phyloP scores from a whole-genome alignment of 2,888 invertebrate genomes.

The Nycteola revayana region DNA sequence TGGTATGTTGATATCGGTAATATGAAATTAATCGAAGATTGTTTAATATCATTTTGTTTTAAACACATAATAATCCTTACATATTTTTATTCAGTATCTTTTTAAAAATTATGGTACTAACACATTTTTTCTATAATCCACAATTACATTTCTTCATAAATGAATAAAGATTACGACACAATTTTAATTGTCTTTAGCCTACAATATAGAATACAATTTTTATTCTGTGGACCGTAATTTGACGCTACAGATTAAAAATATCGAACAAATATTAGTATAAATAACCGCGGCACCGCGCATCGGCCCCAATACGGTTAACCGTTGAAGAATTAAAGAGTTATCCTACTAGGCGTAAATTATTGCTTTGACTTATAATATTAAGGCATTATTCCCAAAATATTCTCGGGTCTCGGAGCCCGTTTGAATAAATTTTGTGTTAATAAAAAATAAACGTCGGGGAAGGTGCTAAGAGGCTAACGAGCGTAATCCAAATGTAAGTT shows the following conservation, averaged over 20 bases:
- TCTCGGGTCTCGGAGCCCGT: slow-evolving; percentile 55
- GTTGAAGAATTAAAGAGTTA: slow-evolving; percentile 31
- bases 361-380: slow-evolving; percentile 68
- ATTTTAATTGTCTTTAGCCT: too few species aligned
- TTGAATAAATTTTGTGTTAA: slow-evolving; percentile 77
- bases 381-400: slow-evolving; percentile 71
- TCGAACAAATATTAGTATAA: slow-evolving; percentile 56
- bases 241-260: slow-evolving; percentile 46
- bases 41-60: too few species aligned
- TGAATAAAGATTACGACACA: too few species aligned
- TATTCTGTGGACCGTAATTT: slow-evolving; percentile 16
- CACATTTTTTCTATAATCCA: too few species aligned
- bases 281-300: slow-evolving; percentile 48
- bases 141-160: too few species aligned
- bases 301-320: slow-evolving; percentile 36
- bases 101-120: too few species aligned
- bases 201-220: too few species aligned
- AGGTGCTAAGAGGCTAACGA: slow-evolving; percentile 81
- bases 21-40: too few species aligned
- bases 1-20: too few species aligned
- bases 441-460: slow-evolving; percentile 72
- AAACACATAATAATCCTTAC: too few species aligned
- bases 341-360: slow-evolving; percentile 70
- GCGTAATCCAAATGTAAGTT: slow-evolving; percentile 79
- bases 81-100: too few species aligned